Base-by-base conservation (phyloP, 2,888 invertebrate genomes). In the Trachelus tabidus region DNA sequence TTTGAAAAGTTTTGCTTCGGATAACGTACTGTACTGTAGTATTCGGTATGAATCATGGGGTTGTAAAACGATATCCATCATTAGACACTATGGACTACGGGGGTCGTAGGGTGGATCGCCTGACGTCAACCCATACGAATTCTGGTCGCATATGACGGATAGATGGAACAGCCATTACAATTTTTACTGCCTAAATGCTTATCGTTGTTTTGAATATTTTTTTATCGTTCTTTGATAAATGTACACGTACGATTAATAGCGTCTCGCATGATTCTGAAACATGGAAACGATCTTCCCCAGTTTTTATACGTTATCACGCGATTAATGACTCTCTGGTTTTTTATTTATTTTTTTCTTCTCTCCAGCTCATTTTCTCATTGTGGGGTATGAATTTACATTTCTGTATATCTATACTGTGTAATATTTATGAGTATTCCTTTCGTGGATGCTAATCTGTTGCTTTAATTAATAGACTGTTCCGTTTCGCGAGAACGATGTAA, bases 31-130 rank as follows among this genome's bases (percentile, higher is more conserved):
- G 1, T 56, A 40, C 40, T 40, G 23, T 9, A 56, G 9, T 23
- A 23, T 23, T 9, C 79, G 80, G 79, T 83, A 87, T 88, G 89
- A 90, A 87, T 89, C 88, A 87, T 85, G 81, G 81, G 83, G 83
- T 85, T 85, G 82, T 87, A 87, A 89, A 89, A 87, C 85, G 87
- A 89, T 87, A 89, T 85, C 85, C 85, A 83, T 78, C 79, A 68
- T 75, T 73, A 12, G 34, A 34, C 69, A 56, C 31, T 34, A 40
- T 30, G 73, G 34, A 69, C 75, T 77, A 69, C 73, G 9, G 56
- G 23, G 23, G 23, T 56, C 23, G 34, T 31, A 75, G 73, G 77
- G 76, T 75, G 80, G 78, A 33, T 75, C 34, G 78, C 79, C 79
- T 79, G 78, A 80, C 76, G 83, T 82, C 78, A 83, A 86, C 87